Evolutionary conservation across 2,888 invertebrate genomes (phyloP), one percentile per base, ranked within the genome.

Genomic region (Miltochrista miniata): DNA sequence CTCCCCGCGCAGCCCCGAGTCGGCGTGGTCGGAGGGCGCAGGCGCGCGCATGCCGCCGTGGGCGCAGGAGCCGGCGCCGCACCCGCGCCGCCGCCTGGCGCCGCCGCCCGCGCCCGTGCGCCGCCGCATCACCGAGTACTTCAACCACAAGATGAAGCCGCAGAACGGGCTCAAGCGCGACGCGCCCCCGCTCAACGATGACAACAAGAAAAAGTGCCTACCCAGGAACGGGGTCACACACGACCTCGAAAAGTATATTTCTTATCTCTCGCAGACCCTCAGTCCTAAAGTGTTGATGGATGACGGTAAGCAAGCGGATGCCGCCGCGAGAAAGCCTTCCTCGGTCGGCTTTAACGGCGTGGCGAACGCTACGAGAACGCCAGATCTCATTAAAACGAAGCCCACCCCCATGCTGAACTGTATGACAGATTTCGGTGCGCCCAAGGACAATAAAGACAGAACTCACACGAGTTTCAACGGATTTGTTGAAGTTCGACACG

Each of bases 121-220:
- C 83, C 96, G 96, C 44, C 96, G 96, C 84, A 97, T 97, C 78
- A 96, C 96, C 24, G 96, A 96, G 75, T 97, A 95, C 83, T 97
- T 96, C 83, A 96, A 95, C 81, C 94, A 96, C 59, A 96, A 96
- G 85, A 94, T 96, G 92, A 96, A 96, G 87, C 94, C 95, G 30
- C 93, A 93, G 62, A 93, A 92, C 71, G 85, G 82, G 54, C 75
- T 92, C 60, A 92, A 92, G 70, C 89, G 92, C 43, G 93, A 92
- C 51, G 70, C 77, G 53, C 71, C 66, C 62, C 61, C 78, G 30
- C 52, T 70, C 61, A 78, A 76, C 59, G 82, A 81, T 59, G 89
- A 90, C 75, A 74, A 76, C 76, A 90, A 90, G 71, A 85, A 80
- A 70, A 89, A 87, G 81, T 89, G 88, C 81, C 83, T 86, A 61